A percentile compares a stretch with the other conserved stretches of the same genome.
Conservation (phyloP, 2,113 vertebrate genomes). For the Oenanthe oenanthe region DNA sequence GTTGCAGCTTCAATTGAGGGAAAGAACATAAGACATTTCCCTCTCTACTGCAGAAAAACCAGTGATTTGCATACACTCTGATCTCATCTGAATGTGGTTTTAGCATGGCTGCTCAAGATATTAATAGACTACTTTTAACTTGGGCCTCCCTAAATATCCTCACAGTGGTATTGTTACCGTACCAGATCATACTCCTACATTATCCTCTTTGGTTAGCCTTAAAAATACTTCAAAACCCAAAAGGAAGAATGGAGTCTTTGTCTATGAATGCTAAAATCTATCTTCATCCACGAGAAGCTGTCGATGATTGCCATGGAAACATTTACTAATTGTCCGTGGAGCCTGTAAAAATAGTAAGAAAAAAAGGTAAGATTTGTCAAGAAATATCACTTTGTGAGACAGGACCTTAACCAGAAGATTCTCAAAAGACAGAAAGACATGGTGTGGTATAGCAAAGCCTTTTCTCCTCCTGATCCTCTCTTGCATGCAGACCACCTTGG, state of each 20-base stretch:
- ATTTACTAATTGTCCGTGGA: constrained; percentile 56
- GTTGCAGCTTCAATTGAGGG: neutral
- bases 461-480: neutral
- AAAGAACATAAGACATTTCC: neutral
- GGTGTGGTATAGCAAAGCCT: neutral
- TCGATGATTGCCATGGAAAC: constrained; percentile 40
- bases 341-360: constrained; percentile 23
- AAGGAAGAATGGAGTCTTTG: constrained; percentile 37
- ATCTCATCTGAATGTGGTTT: constrained; percentile 19
- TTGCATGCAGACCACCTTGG: neutral
- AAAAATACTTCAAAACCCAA: constrained; percentile 44
- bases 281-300: constrained; percentile 42
- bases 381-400: constrained; percentile 10
- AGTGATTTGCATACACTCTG: neutral
- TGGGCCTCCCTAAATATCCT: constrained; percentile 24
- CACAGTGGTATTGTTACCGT: constrained; percentile 21
- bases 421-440: neutral
- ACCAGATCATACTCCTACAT: constrained; percentile 50
- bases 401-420: neutral
- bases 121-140: constrained; percentile 46
- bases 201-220: constrained; percentile 43
- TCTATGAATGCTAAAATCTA: constrained; percentile 15
- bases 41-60: neutral
- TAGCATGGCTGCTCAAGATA: constrained; percentile 9
- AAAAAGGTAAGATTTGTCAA: constrained; percentile 63